phyloP scores from a whole-genome alignment of 2,888 invertebrate genomes.

The Ischnus inquisitorius region DNA sequence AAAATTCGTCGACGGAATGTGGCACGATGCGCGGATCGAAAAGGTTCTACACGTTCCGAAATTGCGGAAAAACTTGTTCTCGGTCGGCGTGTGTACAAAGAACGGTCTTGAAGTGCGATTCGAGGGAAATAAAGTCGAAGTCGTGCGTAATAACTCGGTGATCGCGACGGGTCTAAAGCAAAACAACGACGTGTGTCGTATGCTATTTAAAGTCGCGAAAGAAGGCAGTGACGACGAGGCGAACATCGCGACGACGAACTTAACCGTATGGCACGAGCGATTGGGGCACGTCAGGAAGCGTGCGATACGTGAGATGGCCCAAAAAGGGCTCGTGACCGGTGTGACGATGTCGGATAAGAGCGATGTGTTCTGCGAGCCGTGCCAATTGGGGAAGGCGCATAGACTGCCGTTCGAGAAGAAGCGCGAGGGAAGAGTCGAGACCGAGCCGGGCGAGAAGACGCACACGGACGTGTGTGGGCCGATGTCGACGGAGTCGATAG shows the following conservation, averaged over 20 bases:
- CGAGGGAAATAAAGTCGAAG: slow-evolving; percentile 35
- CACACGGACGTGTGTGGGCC: slow-evolving; percentile 67
- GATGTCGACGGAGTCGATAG: slow-evolving; percentile 48
- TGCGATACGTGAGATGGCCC: slow-evolving; percentile 46
- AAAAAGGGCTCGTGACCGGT: slow-evolving; percentile 39
- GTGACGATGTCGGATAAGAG: slow-evolving; percentile 20
- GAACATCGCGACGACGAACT: slow-evolving; percentile 60
- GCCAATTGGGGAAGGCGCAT: slow-evolving; percentile 52
- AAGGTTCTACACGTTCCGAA: slow-evolving; percentile 71
- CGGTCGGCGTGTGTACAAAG: slow-evolving; percentile 59
- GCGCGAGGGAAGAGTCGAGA: neutral
- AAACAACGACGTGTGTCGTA: slow-evolving; percentile 65
- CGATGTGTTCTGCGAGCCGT: slow-evolving; percentile 40
- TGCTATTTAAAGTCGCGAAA: slow-evolving; percentile 66
- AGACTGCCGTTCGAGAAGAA: slow-evolving; percentile 36
- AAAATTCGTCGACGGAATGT: slow-evolving; percentile 59
- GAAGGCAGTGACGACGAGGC: slow-evolving; percentile 50
- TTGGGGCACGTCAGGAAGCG: slow-evolving; percentile 60
- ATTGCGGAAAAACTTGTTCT: slow-evolving; percentile 69
- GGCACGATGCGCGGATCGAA: slow-evolving; percentile 64
- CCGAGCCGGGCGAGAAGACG: slow-evolving; percentile 9
- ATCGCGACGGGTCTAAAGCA: slow-evolving; percentile 67
- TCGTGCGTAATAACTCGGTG: slow-evolving; percentile 48
- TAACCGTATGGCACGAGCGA: slow-evolving; percentile 65
- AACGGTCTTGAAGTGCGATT: slow-evolving; percentile 55